Percentiles rank a stretch among this genome's conserved stretches.
These are phyloP conservation scores for Struthio camelus DNA, from an alignment of 2,113 vertebrate species.

Conservation along the genomic window DNA sequence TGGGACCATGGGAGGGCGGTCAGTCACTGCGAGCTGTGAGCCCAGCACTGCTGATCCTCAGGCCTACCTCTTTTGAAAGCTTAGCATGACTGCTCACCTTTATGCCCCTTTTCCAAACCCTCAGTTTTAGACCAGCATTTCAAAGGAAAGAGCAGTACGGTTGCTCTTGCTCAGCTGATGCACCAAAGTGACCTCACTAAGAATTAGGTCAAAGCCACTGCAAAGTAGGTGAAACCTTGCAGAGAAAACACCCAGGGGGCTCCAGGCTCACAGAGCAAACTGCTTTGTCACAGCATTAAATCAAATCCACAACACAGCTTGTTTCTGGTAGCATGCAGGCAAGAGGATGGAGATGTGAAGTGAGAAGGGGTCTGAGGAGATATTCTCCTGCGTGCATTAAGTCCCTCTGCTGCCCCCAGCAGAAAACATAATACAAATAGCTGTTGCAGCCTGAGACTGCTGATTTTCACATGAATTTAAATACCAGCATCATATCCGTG, in stretches of 20 bases:
- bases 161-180: background rate
- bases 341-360: background rate
- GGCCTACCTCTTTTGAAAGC: background rate
- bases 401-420: background rate
- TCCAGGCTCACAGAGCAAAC: background rate
- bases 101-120: background rate
- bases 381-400: background rate
- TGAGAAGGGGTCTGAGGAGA: background rate
- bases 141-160: background rate
- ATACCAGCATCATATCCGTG: background rate
- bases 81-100: background rate
- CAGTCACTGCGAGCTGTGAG: background rate
- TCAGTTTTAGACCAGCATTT: background rate
- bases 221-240: background rate
- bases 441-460: background rate
- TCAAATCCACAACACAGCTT: background rate
- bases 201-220: background rate
- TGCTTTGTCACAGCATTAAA: background rate
- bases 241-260: background rate
- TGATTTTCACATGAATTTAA: background rate
- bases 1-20: background rate
- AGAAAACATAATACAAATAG: background rate
- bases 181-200: background rate
- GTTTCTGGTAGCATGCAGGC: background rate
- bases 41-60: background rate